Percentiles rank a stretch among this genome's conserved stretches.
These are phyloP conservation scores for Maniola jurtina DNA, from an alignment of 1,140 invertebrate genomes.

Conservation along the genomic window DNA sequence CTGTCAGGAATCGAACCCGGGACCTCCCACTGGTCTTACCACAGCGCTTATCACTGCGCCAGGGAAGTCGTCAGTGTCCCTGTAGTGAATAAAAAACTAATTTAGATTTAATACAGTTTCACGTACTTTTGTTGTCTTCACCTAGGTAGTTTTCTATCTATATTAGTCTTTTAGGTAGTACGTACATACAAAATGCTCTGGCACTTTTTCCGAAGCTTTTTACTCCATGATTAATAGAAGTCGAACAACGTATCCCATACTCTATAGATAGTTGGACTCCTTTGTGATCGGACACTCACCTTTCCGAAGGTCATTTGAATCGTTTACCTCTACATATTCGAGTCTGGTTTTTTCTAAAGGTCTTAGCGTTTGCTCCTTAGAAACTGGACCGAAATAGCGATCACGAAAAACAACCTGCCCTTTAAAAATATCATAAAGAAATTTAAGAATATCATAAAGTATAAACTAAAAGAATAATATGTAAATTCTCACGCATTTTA, in stretches of 20 bases:
- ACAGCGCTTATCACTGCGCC: no score
- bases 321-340: constrained; percentile 22
- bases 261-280: constrained; percentile 35
- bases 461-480: no score
- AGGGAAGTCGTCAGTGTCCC: no score
- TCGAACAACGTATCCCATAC: constrained; percentile 35
- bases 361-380: constrained; percentile 7
- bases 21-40: no score
- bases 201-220: constrained; percentile 40
- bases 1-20: no score
- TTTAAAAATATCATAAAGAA: not conserved
- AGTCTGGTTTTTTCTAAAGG: constrained; percentile 20
- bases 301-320: constrained; percentile 46
- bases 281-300: constrained; percentile 62
- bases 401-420: not conserved
- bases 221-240: constrained; percentile 49
- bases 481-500: no score
- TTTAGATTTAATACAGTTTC: no score
- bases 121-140: no score
- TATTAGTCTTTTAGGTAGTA: not conserved
- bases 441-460: not conserved
- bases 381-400: not conserved
- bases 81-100: no score
- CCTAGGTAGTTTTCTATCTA: no score
- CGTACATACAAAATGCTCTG: constrained; percentile 4